These are phyloP conservation scores for Myotis vivesi DNA, from an alignment of 2,797 vertebrate species.

Conservation along the genomic window DNA sequence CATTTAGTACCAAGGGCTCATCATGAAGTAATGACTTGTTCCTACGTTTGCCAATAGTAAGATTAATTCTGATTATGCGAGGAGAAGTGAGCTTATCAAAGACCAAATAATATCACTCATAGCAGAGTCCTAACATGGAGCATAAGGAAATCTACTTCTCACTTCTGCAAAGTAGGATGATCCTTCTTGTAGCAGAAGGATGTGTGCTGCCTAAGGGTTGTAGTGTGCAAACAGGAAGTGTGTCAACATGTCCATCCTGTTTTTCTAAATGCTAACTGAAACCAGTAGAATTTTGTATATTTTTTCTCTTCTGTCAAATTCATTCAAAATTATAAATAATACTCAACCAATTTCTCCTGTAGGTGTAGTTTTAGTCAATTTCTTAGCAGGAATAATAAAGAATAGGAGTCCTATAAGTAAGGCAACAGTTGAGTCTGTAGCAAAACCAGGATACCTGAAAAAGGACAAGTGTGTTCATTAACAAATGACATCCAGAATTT, in stretches of 20 bases:
- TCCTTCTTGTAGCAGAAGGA: background rate
- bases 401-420: slow-evolving; percentile 91
- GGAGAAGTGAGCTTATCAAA: background rate
- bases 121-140: background rate
- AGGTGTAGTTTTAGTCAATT: slow-evolving; percentile 79
- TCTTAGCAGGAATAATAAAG: slow-evolving; percentile 91
- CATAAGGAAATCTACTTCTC: background rate
- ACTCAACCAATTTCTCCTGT: slow-evolving; percentile 88
- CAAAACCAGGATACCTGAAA: slow-evolving; percentile 86
- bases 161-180: background rate
- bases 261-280: slow-evolving; percentile 5
- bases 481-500: background rate
- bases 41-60: background rate
- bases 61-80: background rate
- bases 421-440: slow-evolving; percentile 92
- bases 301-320: slow-evolving; percentile 44
- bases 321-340: slow-evolving; percentile 70
- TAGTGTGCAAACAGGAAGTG: background rate
- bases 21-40: background rate
- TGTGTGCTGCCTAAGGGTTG: background rate
- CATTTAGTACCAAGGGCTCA: background rate
- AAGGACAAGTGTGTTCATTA: slow-evolving; percentile 46
- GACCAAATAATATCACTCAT: background rate
- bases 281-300: background rate
- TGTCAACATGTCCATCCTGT: background rate